phyloP scores from a whole-genome alignment of 2,888 invertebrate species.

The Eucriotettix oculatus region DNA sequence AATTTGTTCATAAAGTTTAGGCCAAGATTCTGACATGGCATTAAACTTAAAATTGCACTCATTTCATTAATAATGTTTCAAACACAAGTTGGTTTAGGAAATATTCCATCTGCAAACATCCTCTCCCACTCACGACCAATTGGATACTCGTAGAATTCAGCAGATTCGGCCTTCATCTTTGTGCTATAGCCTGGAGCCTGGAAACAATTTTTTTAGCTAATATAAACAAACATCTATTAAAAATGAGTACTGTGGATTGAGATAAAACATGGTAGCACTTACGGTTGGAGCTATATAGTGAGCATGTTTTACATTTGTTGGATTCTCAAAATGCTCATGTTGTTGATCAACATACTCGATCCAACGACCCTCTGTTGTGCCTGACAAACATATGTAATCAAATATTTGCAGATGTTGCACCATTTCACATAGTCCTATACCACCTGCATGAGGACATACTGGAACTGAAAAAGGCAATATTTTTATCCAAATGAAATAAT shows the following conservation, averaged over 20 bases:
- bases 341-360: slow-evolving; percentile 83
- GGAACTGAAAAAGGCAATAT: slow-evolving; percentile 40
- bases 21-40: no score
- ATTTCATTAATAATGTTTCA: no score
- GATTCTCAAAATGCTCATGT: slow-evolving; percentile 71
- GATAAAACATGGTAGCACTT: slow-evolving; percentile 16
- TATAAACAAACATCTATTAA: background rate
- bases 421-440: slow-evolving; percentile 84
- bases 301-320: slow-evolving; percentile 50
- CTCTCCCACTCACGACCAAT: slow-evolving; percentile 59
- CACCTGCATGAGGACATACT: slow-evolving; percentile 91
- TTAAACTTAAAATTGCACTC: no score
- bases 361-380: slow-evolving; percentile 50
- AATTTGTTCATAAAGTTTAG: no score
- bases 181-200: slow-evolving; percentile 68
- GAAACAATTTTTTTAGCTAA: slow-evolving; percentile 17
- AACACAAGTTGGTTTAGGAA: slow-evolving; percentile 17
- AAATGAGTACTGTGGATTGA: background rate
- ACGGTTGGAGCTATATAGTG: slow-evolving; percentile 61
- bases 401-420: slow-evolving; percentile 83
- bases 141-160: slow-evolving; percentile 58
- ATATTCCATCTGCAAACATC: slow-evolving; percentile 42
- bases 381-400: slow-evolving; percentile 64
- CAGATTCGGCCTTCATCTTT: slow-evolving; percentile 49
- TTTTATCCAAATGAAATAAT: no score